These are phyloP conservation scores for Loripinus fragilis DNA, from an alignment of 2,888 invertebrate species.

Conservation along the genomic window DNA sequence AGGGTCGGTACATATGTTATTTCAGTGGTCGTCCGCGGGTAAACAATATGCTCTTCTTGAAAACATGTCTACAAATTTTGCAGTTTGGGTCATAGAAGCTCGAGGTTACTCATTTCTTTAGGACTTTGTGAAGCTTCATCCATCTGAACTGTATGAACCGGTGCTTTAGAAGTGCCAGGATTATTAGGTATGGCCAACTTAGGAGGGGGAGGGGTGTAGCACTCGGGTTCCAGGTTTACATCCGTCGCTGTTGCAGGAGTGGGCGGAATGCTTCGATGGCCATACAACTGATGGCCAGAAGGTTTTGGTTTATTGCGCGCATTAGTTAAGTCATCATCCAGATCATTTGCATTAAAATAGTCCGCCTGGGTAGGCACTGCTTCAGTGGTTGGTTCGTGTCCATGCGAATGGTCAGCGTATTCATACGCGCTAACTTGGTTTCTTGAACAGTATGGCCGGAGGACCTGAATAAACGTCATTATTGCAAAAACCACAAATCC, in stretches of 20 bases:
- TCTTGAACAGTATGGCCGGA: conserved; percentile 34
- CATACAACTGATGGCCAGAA: background rate
- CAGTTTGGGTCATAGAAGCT: background rate
- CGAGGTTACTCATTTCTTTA: background rate
- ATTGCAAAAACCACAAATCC: conserved; percentile 41
- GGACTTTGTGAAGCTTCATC: background rate
- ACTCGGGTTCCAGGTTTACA: conserved; percentile 5
- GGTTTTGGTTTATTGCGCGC: background rate
- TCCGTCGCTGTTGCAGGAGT: background rate
- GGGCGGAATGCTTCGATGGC: background rate
- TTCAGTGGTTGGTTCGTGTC: background rate
- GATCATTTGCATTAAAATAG: background rate
- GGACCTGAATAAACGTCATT: conserved; percentile 30
- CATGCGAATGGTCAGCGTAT: background rate
- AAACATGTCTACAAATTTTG: too few species aligned
- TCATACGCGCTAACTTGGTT: conserved; percentile 21
- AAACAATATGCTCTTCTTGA: too few species aligned
- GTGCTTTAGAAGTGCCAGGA: background rate
- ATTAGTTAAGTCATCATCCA: background rate
- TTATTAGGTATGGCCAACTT: conserved; percentile 1
- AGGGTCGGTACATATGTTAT: too few species aligned
- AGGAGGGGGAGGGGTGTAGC: conserved; percentile 4
- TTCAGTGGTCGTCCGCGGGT: too few species aligned
- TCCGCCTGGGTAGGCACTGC: background rate
- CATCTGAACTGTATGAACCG: background rate